phyloP scores from a whole-genome alignment of 2,797 vertebrate species.

The Thripadectes ignobilis region DNA sequence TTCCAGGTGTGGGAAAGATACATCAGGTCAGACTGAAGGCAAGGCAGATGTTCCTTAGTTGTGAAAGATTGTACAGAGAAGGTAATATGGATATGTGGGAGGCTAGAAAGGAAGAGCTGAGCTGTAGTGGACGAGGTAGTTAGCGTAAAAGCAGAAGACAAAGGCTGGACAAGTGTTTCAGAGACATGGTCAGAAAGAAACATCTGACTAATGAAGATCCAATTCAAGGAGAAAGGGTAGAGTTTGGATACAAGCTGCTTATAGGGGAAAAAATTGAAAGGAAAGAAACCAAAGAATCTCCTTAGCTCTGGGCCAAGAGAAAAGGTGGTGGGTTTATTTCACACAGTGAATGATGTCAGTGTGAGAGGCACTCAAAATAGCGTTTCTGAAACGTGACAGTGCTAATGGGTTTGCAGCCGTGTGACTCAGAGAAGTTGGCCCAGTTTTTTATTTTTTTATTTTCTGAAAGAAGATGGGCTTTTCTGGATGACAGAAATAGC shows the following conservation, averaged over 20 bases:
- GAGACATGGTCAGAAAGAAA: background rate
- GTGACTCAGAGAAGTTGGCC: background rate
- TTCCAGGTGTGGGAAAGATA: background rate
- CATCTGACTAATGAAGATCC: background rate
- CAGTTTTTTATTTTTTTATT: background rate
- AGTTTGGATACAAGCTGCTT: background rate
- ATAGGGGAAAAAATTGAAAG: background rate
- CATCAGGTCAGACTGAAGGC: background rate
- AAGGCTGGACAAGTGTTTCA: background rate
- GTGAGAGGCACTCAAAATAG: background rate
- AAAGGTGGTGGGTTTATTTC: background rate
- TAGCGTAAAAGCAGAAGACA: background rate
- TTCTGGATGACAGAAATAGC: background rate
- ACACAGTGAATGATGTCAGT: background rate
- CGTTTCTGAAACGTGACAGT: constrained; percentile 33
- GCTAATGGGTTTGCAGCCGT: background rate
- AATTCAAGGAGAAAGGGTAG: background rate
- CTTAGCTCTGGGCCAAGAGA: background rate
- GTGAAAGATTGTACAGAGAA: background rate
- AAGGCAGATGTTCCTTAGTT: background rate
- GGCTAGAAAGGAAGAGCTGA: background rate
- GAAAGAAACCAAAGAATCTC: background rate
- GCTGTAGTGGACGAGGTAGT: background rate
- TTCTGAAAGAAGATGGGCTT: background rate
- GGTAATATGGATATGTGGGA: background rate